Base-by-base conservation (phyloP, 2,113 vertebrate genomes). In the Macrotus californicus region DNA sequence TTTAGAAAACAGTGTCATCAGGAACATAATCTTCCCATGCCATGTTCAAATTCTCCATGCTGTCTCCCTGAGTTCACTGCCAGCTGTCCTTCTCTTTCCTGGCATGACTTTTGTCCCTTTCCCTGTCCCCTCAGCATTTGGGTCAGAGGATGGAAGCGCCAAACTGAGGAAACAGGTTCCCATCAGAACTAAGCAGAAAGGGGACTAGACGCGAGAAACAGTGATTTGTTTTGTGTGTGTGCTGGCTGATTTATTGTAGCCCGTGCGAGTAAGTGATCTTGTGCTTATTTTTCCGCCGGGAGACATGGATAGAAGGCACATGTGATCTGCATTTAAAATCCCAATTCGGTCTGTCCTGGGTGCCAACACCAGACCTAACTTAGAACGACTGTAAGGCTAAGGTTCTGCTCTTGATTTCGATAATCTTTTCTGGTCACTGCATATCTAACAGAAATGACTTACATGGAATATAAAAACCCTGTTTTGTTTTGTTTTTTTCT, bases 191-290 rank as follows among this genome's bases (percentile, higher is more conserved):
- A 56, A 81, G 41, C 41, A 87, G 52, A 92, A 73, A 94, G 81
- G 50, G 72, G 18, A 93, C 77, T 19, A 84, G 43, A 88, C 94
- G 79, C 56, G 64, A 96, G 94, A 95, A 96, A 73, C 19, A 50
- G n/a, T 70, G 64, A 67, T 92, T 41, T 26, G 61, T 91, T 93
- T 95, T 83, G 76, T 93, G 22, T 93, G 82, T 95, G 82, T 96
- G 91, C 67, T 48, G 73, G 72, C 46, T 96, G 93, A 56, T 88
- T 94, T 95, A 96, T 97, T 97, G 96, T 95, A 88, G 83, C 22
- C 72, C 48, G 24, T 80, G 14, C 73, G 54, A 88, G 67, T 50
- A 61, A 88, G 67, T 50, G 77, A 72, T 72, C 70, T 43, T n/a
- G 34, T 36, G 50, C 52, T 94, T 95, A 85, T 94, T 96, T 97